A percentile compares a stretch with the other conserved stretches of the same genome.
phyloP scores from a whole-genome alignment of 2,797 vertebrate species.

The Chrosomus eos region DNA sequence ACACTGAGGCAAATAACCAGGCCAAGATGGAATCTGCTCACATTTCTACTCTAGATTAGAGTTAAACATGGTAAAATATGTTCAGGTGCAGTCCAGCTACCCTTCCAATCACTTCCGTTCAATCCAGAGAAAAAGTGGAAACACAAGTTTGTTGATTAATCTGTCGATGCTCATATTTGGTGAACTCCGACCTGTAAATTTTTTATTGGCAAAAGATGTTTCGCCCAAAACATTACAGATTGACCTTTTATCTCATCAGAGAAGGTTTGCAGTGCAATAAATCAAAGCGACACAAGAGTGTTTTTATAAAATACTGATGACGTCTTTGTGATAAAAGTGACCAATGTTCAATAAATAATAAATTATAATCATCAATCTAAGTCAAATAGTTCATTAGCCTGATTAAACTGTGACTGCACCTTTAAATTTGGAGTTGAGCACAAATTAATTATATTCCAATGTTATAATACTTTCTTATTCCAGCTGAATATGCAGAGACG shows the following conservation, averaged over 20 bases:
- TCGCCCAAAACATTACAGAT: not conserved
- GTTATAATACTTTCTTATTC: not conserved
- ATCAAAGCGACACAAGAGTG: not conserved
- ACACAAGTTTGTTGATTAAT: not conserved
- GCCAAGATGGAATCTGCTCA: not conserved
- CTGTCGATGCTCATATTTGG: not conserved
- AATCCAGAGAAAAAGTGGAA: not conserved
- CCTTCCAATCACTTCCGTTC: not conserved
- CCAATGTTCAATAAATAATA: not conserved
- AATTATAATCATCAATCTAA: not conserved
- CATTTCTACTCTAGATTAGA: not conserved
- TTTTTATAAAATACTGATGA: not conserved
- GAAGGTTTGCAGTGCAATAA: not conserved
- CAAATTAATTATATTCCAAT: not conserved
- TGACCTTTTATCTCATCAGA: not conserved
- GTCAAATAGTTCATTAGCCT: not conserved
- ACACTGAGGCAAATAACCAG: slow-evolving; percentile 13
- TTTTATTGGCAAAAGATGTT: not conserved
- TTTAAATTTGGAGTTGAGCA: not conserved
- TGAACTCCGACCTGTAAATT: not conserved
- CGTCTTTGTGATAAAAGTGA: not conserved
- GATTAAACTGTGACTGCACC: not conserved
- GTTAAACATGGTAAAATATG: not conserved
- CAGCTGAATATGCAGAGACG: not conserved
- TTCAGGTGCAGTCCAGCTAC: not conserved